Conservation (phyloP, 2,888 invertebrate genomes). For the Tenthredo livida region DNA sequence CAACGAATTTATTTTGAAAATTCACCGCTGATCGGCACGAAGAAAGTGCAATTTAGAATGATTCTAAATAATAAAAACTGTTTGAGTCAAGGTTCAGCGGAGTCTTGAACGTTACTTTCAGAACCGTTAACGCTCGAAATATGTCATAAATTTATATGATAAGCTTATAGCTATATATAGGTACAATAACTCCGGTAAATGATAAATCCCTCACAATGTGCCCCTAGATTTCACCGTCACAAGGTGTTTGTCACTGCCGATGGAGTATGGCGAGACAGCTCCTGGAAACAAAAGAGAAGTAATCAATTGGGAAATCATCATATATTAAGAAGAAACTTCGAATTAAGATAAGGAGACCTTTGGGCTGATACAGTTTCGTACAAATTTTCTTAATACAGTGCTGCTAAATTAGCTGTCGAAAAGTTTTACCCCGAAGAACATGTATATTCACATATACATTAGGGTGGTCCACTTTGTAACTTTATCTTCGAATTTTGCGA, state of each 20-base stretch:
- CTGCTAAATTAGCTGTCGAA: background rate
- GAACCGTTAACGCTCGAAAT: background rate
- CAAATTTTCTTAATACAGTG: background rate
- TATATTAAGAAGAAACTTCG: background rate
- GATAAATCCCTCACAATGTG: conserved; percentile 69
- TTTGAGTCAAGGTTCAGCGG: background rate
- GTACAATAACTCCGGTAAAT: background rate
- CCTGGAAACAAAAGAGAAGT: background rate
- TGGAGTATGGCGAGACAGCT: conserved; percentile 68
- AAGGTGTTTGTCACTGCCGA: conserved; percentile 70
- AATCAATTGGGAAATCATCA: background rate
- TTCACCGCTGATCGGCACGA: background rate
- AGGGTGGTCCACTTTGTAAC: too few species aligned
- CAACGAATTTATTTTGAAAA: background rate
- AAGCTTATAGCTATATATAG: background rate
- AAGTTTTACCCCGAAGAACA: background rate
- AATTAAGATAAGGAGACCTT: background rate
- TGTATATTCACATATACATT: background rate
- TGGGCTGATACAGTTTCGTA: background rate
- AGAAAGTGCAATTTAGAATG: background rate
- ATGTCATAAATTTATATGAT: background rate
- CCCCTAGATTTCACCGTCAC: conserved; percentile 71
- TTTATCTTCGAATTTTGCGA: too few species aligned
- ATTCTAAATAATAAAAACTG: background rate
- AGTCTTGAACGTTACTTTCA: background rate